These are phyloP conservation scores for Lagenorhynchus albirostris DNA, from an alignment of 2,113 vertebrate species.

Conservation along the genomic window DNA sequence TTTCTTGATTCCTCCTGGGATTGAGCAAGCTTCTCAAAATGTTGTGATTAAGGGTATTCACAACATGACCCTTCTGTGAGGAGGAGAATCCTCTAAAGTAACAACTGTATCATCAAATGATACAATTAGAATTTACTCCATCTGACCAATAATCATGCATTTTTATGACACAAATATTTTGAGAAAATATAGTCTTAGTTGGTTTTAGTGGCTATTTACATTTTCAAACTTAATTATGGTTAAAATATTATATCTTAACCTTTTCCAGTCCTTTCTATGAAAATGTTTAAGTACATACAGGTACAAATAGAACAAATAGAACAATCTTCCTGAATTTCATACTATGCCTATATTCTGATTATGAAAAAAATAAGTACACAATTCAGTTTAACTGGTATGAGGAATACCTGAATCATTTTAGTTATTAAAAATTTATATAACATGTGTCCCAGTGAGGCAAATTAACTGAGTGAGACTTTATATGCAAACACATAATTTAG, in stretches of 20 bases:
- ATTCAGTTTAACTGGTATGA: neutral
- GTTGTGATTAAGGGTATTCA: neutral
- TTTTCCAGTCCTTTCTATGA: neutral
- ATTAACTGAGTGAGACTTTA: neutral
- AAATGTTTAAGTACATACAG: neutral
- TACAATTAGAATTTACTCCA: constrained; percentile 19
- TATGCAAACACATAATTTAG: neutral
- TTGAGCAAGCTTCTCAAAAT: neutral
- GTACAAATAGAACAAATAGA: neutral
- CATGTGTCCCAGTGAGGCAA: neutral
- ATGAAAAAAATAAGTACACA: neutral
- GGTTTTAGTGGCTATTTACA: neutral
- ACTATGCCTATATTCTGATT: neutral
- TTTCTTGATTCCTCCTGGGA: constrained; percentile 17
- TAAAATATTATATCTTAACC: neutral
- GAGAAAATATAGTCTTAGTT: neutral
- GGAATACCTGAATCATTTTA: neutral
- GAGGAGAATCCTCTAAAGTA: neutral
- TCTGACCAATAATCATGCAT: neutral
- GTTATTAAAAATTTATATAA: neutral
- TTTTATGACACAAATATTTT: neutral
- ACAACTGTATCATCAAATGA: constrained; percentile 57
- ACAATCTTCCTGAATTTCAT: neutral
- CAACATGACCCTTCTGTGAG: neutral
- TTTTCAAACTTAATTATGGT: neutral